Evolutionary conservation across 1,140 invertebrate genomes (phyloP), one percentile per base, ranked within the genome.

Genomic region (Drosophila navojoa): DNA sequence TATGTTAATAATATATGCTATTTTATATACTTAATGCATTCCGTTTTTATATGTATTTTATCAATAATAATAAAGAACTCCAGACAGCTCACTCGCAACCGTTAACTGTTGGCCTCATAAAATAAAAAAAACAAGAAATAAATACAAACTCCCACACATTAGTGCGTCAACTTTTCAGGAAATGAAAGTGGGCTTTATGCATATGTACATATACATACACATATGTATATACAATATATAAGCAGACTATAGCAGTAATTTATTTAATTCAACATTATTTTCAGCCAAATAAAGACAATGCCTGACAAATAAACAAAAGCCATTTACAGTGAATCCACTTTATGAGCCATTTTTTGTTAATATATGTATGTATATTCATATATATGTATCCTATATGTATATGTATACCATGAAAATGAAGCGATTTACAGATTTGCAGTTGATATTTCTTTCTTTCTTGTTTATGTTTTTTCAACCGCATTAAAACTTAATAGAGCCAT

Each of bases 251-350:
- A 50, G 79, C 62, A 81, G 87, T 82, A 87, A 81, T 86, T 86
- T 86, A 87, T 87, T 86, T 79, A 87, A 87, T 76, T 73, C 54
- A 55, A 71, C 74, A 81, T 81, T 78, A 81, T 87, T 76, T 86
- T 19, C 67, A 76, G 60, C 82, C 81, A 86, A 78, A 85, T 85
- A 81, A 86, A 86, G 82, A 76, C 78, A 85, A 85, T 73, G 76
- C 76, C 57, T 70, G 84, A 59, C 79, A 73, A 87, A 82, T 73
- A 86, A 74, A 79, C 68, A 67, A 66, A 47, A 49, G 16, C 75
- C 84, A 86, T 87, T 86, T 87, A 87, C 82, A 81, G 82, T 9
- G 32, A 49, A 38, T 15, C 77, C 50, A 68, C 22, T 53, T 58
- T 47, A 68, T 68, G 47, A 42, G 63, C 35, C 19, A 71, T 72